These are phyloP conservation scores for Crossaster papposus DNA, from an alignment of 53 echinoderm and acorn worm genomes.

Conservation along the genomic window DNA sequence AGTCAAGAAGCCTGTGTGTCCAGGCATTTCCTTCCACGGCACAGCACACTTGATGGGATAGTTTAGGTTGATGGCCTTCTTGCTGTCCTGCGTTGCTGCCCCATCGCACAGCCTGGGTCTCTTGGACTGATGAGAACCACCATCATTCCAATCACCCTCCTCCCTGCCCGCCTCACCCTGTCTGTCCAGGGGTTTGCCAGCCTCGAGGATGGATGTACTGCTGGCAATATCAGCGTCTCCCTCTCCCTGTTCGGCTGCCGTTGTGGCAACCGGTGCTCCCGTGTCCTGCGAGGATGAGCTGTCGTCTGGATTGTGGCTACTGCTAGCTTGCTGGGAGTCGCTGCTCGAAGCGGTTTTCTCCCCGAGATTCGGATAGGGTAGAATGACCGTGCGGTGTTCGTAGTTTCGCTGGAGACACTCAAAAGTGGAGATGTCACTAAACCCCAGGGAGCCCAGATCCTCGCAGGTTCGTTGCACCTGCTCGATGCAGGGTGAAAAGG, in stretches of 20 bases:
- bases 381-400: constrained; percentile 70
- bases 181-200: neutral
- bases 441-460: constrained; percentile 65
- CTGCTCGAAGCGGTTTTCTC: neutral
- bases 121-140: constrained; percentile 22
- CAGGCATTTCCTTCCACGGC: constrained; percentile 72
- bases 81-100: constrained; percentile 32
- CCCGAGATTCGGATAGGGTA: constrained; percentile 78
- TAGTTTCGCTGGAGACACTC: constrained; percentile 83
- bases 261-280: neutral
- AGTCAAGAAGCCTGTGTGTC: constrained; percentile 91
- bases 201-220: neutral
- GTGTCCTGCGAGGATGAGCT: neutral
- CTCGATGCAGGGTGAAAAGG: constrained; percentile 98
- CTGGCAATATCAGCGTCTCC: neutral
- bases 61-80: neutral
- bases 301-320: neutral
- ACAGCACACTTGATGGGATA: constrained; percentile 66
- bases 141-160: constrained; percentile 1
- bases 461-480: constrained; percentile 87
- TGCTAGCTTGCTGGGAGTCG: neutral
- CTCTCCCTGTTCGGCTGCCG: neutral
- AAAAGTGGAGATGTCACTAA: constrained; percentile 80
- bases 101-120: constrained; percentile 21
- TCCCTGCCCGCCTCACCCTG: constrained; percentile 24